Conservation (phyloP, 2,797 vertebrate genomes). For the Syngnathus rostellatus region DNA sequence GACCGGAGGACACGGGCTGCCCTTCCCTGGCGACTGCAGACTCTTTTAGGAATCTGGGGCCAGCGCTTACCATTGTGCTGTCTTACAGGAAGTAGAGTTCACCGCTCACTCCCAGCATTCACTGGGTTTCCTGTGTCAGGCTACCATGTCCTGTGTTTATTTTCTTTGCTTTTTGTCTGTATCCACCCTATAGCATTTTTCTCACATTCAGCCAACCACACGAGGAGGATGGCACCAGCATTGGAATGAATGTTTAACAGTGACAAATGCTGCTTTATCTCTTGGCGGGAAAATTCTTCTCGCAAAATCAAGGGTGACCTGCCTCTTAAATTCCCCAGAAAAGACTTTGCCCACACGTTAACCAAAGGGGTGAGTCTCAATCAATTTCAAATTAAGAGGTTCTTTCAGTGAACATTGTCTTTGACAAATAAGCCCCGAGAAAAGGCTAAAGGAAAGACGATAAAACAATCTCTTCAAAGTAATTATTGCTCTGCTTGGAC, state of each 20-base stretch:
- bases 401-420: slow-evolving; percentile 64
- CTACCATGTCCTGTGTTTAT: slow-evolving; percentile 76
- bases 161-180: slow-evolving; percentile 69
- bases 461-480: slow-evolving; percentile 67
- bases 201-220: slow-evolving; percentile 43
- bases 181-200: slow-evolving; percentile 61
- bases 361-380: slow-evolving; percentile 41
- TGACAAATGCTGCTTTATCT: slow-evolving; percentile 40
- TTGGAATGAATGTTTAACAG: slow-evolving; percentile 23
- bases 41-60: slow-evolving; percentile 67
- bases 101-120: slow-evolving; percentile 75
- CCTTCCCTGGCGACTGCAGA: slow-evolving; percentile 63
- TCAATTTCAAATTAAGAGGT: slow-evolving; percentile 71
- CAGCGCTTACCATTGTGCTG: slow-evolving; percentile 71
- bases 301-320: slow-evolving; percentile 6
- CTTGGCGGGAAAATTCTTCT: slow-evolving; percentile 22
- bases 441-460: slow-evolving; percentile 60
- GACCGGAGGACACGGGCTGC: slow-evolving; percentile 61
- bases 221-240: slow-evolving; percentile 61
- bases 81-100: slow-evolving; percentile 69
- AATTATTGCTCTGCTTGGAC: slow-evolving; percentile 64
- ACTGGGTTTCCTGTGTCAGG: slow-evolving; percentile 78
- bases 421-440: slow-evolving; percentile 68
- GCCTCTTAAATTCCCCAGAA: slow-evolving; percentile 45
- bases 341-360: slow-evolving; percentile 32